Percentiles rank a stretch among this genome's conserved stretches.
phyloP scores from a whole-genome alignment of 2,888 invertebrate species.

The Caenorhabditis plicata region DNA sequence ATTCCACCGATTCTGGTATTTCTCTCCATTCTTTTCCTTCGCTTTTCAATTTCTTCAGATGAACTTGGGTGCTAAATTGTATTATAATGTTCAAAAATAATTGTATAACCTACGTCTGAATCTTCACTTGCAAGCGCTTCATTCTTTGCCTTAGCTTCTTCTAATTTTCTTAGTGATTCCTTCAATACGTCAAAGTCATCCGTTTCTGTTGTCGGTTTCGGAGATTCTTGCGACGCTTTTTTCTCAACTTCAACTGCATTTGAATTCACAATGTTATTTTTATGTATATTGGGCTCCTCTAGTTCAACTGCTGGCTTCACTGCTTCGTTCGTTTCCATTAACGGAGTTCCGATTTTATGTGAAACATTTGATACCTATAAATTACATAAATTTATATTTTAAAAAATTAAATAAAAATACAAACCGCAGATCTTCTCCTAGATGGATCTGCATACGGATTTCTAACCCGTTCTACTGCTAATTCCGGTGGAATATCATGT shows the following conservation, averaged over 20 bases:
- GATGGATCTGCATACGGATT: conserved; percentile 30
- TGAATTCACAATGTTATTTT: too few species aligned
- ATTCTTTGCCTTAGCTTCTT: conserved; percentile 9
- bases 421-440: conserved; percentile 10
- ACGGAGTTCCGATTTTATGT: background rate
- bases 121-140: conserved; percentile 7
- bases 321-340: background rate
- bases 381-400: background rate
- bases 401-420: conserved; percentile 22
- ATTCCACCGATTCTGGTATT: conserved; percentile 49
- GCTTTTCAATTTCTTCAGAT: conserved; percentile 47
- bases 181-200: conserved; percentile 24
- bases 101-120: conserved; percentile 5
- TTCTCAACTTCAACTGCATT: conserved; percentile 5
- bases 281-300: too few species aligned
- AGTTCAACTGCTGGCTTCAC: background rate
- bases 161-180: conserved; percentile 25
- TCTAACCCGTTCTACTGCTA: conserved; percentile 21
- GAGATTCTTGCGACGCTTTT: conserved; percentile 3
- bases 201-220: conserved; percentile 6
- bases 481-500: conserved; percentile 28
- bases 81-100: background rate
- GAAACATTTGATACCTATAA: background rate
- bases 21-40: conserved; percentile 45
- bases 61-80: conserved; percentile 6